Conservation (phyloP, 2,113 vertebrate genomes). For the Nipponia nippon region DNA sequence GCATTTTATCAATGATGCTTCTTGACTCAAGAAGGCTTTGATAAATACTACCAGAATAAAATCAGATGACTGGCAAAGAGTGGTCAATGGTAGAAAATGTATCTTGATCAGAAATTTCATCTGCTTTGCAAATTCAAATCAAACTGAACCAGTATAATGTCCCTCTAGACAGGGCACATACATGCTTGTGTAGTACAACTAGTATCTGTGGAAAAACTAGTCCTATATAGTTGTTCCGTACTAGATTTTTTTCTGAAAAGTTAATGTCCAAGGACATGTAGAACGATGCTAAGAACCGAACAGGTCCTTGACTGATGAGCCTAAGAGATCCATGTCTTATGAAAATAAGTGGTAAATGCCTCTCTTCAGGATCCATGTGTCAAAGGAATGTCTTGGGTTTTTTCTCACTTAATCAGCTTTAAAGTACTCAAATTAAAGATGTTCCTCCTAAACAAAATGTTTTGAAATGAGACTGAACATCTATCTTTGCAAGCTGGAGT, state of each 20-base stretch:
- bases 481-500: neutral
- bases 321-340: neutral
- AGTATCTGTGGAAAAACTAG: neutral
- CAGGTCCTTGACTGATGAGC: neutral
- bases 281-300: neutral
- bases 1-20: neutral
- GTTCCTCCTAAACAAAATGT: neutral
- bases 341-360: neutral
- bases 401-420: neutral
- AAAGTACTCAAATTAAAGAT: neutral
- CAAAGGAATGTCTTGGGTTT: rapidly evolving
- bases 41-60: neutral
- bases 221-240: rapidly evolving
- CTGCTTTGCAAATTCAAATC: neutral
- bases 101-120: neutral
- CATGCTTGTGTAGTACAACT: neutral
- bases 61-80: neutral
- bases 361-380: neutral
- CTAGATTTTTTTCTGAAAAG: neutral
- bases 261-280: neutral
- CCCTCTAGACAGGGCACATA: neutral
- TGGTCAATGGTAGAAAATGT: neutral
- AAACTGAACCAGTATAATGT: neutral
- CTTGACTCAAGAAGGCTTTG: neutral
- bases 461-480: neutral